Evolutionary conservation across 2,113 vertebrate species (phyloP), one percentile per base, ranked within the genome.

Genomic region (Phrynosoma blainvillii): DNA sequence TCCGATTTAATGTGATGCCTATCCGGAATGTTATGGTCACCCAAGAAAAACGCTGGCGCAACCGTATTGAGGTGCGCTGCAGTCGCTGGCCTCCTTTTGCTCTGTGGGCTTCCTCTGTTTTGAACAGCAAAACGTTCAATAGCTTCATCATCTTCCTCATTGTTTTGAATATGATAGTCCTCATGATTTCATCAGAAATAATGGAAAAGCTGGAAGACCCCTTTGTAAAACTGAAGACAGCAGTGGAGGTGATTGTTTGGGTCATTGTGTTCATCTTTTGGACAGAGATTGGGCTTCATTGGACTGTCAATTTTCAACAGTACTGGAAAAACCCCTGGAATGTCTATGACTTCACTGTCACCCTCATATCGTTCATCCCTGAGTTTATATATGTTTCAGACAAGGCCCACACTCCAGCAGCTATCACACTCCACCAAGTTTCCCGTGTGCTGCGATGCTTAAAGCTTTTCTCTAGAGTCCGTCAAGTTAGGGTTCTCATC

Each of bases 251-350:
- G 75, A 75, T 84, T 30, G 27, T 94, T 59, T 96, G 93, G 95
- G 94, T 95, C 84, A 95, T 96, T 59, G 73, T 96, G 23, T 1
- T 93, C 54, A 59, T 95, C 84, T 96, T 97, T 89, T 40, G 94
- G 12, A 5, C 89, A 14, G 96, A 96, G 90, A 95, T 97, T 74
- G 1, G 92, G 30, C 91, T 96, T 73, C 93, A 94, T 87, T 96
- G 96, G 96, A 5, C 93, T 2, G 89, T 90, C 62, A 93, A 79
- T 76, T 96, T 96, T 89, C 71, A 23, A 65, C 78, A 78, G 16
- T 97, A 95, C 82, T 97, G 96, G 96, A 94, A 88, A 42, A 95
- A 75, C 85, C 54, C 88, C 42, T 96, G 96, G 96, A 96, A 95
- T 81, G 47, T 96, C 68, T 96, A 96, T 86, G 96, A 97, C 91